Evolutionary conservation across 2,888 invertebrate genomes (phyloP).

Genomic region (Monoplex corrugatus): DNA sequence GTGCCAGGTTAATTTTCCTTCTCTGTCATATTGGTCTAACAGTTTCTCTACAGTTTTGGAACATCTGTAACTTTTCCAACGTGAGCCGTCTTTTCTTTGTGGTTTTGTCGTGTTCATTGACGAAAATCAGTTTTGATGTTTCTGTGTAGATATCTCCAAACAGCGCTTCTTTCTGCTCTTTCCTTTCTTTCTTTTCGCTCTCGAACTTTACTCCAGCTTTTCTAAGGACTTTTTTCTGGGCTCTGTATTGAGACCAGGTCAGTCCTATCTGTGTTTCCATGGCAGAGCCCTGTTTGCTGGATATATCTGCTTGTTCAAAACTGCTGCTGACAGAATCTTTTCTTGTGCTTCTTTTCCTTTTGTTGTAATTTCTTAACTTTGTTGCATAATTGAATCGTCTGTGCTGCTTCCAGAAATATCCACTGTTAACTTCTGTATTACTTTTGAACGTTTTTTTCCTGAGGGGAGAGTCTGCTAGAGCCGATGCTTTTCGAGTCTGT

Average conservation of each 20-base stretch:
- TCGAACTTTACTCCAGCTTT: not conserved
- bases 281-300: not conserved
- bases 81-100: not conserved
- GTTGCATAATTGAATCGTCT: not conserved
- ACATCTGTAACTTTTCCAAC: not conserved
- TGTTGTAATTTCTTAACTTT: not conserved
- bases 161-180: not conserved
- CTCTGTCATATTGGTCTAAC: not conserved
- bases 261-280: not conserved
- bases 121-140: not conserved
- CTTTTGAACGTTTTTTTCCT: not conserved
- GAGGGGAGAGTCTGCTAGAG: not conserved
- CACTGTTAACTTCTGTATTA: not conserved
- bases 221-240: not conserved
- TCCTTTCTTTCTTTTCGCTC: not conserved
- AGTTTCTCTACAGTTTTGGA: no score
- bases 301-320: not conserved
- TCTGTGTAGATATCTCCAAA: not conserved
- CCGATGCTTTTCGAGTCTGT: not conserved
- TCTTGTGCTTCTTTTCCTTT: not conserved
- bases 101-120: not conserved
- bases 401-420: not conserved
- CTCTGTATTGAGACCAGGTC: not conserved
- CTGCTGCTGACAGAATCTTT: not conserved
- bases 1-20: constrained; percentile 20